Base-by-base conservation (phyloP, 2,113 vertebrate species). In the Hippopotamus amphibius region DNA sequence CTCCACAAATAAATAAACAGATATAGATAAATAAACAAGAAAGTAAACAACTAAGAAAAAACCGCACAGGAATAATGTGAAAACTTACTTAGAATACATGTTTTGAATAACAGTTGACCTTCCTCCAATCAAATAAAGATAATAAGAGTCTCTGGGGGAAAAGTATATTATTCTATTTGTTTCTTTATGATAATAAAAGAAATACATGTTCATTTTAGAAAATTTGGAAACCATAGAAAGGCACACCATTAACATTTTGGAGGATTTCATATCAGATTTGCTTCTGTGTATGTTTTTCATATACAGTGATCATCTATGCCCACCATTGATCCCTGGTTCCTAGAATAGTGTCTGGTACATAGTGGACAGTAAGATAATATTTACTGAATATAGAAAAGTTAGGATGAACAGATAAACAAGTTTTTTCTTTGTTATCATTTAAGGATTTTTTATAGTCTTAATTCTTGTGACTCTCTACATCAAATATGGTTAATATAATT, bases 231-330 rank as follows among this genome's bases (percentile, higher is more conserved):
- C 43, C 15, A 30, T 17, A 69, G 53, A 76, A 77, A 84, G 33
- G 28, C 61, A 79, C 8, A 89, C 21, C 6, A 66, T 57, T 82
- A 66, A 76, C 12, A 68, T 84, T 86, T 68, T 84, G 50, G 28
- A 81, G 46, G 46, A 55, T 92, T 94, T 90, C 10, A 33, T 86
- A 59, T 30, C 13, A 57, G 30, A 33, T 93, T 85, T 96, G 43
- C 65, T 55, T 68, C 17, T 69, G 69, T 61, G 28, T 30, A 72
- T 66, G 66, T 94, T 96, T 96, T 87, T 94, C 53, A 85, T n/a
- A 26, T 65, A 65, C 30, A 9, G 21, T 28, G 12, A 94, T 71
- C 50, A 80, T 63, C 30, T 14, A 43, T 92, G 69, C 28, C 13
- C 57, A 61, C 28, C 41, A 71, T 17, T 77, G 43, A 83, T 76